These are phyloP conservation scores for Strigamia transsilvanica DNA, from an alignment of 2,888 invertebrate species.

Conservation along the genomic window DNA sequence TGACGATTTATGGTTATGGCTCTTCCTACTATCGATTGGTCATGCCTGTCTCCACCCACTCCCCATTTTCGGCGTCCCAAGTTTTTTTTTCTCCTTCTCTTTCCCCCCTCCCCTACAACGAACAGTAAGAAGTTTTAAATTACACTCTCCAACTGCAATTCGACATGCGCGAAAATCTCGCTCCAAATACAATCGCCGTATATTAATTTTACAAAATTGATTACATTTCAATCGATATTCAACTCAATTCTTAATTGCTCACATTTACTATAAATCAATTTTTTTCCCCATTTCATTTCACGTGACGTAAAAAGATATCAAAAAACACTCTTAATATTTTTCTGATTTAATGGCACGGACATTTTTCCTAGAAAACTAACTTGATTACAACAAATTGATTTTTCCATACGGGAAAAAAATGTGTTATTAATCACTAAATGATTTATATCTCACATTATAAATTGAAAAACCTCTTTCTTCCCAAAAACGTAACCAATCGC, in stretches of 20 bases:
- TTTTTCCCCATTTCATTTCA: slow-evolving; percentile 27
- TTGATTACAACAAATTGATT: slow-evolving; percentile 31
- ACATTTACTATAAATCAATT: slow-evolving; percentile 44
- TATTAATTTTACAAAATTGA: slow-evolving; percentile 44
- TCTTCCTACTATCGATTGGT: slow-evolving; percentile 44
- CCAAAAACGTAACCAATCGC: background rate
- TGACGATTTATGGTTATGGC: slow-evolving; percentile 48
- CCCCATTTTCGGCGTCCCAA: slow-evolving; percentile 35
- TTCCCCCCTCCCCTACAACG: background rate
- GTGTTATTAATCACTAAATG: slow-evolving; percentile 42
- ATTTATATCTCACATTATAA: slow-evolving; percentile 28
- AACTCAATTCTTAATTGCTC: slow-evolving; percentile 37
- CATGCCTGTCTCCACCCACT: slow-evolving; percentile 42
- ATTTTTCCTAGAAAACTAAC: slow-evolving; percentile 32
- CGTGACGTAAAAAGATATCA: slow-evolving; percentile 36
- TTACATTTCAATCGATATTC: slow-evolving; percentile 44
- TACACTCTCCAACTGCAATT: slow-evolving; percentile 44
- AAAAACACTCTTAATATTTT: slow-evolving; percentile 31
- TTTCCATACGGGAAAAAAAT: slow-evolving; percentile 7
- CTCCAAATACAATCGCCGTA: slow-evolving; percentile 39
- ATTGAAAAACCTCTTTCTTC: slow-evolving; percentile 13
- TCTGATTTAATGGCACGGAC: slow-evolving; percentile 31
- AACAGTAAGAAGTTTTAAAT: slow-evolving; percentile 40
- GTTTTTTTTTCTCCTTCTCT: background rate
- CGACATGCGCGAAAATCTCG: slow-evolving; percentile 26